These are phyloP conservation scores for Mizuhopecten yessoensis DNA, from an alignment of 1,140 invertebrate species.

Conservation along the genomic window DNA sequence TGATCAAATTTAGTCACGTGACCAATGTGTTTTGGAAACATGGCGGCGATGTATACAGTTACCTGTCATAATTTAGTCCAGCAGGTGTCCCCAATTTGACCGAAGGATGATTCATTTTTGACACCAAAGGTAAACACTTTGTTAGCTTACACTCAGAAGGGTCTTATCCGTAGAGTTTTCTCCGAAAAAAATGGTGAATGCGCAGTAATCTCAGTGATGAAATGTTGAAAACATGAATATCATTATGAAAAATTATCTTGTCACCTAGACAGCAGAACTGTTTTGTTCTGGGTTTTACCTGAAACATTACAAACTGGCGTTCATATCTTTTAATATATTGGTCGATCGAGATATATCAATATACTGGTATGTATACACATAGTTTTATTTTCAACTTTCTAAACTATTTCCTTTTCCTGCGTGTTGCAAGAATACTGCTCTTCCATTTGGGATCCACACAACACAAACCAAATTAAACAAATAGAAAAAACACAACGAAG, in stretches of 20 bases:
- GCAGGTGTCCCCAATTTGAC: slow-evolving; percentile 3
- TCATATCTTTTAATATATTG: no score
- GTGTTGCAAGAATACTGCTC: no score
- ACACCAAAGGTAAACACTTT: background rate
- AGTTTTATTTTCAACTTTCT: no score
- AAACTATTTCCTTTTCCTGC: no score
- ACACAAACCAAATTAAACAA: no score
- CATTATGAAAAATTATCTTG: slow-evolving; percentile 4
- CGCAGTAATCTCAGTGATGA: background rate
- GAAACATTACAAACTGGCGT: background rate
- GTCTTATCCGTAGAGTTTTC: background rate
- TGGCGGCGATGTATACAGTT: slow-evolving; percentile 37
- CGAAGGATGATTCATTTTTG: background rate
- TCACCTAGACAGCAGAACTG: background rate
- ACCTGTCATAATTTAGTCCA: slow-evolving; percentile 38
- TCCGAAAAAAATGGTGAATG: background rate
- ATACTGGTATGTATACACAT: no score
- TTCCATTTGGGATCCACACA: no score
- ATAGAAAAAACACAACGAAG: no score
- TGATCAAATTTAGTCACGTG: background rate
- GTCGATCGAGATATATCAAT: no score
- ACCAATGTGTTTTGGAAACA: slow-evolving; percentile 38
- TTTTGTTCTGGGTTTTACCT: background rate
- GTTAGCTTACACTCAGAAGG: background rate
- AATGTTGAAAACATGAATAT: background rate